Evolutionary conservation across 2,797 vertebrate species (phyloP), one percentile per base, ranked within the genome.

Genomic region (Neosilurus mollespiculum): DNA sequence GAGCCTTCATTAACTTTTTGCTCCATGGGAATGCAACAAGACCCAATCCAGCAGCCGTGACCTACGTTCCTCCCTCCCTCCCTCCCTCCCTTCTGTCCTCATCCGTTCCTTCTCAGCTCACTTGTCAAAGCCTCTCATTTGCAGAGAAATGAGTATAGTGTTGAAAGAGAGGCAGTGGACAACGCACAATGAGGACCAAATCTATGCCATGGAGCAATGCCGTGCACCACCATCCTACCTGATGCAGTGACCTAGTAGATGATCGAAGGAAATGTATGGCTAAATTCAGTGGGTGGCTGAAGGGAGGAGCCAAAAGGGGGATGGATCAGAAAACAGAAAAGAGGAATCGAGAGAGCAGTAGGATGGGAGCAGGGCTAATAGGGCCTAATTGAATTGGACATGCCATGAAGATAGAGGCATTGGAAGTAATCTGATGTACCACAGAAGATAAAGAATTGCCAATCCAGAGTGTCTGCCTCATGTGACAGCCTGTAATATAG

Each of bases 371-470:
- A 93, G 91, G 90, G 94, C 93, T 95, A 95, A 95, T 94, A 94
- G 91, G 89, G 90, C 91, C 91, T 95, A 95, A 95, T 94, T 95
- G 93, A 95, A 93, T 92, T 94, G 93, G 93, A 94, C 93, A 92
- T 94, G 93, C 92, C 91, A 93, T 92, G 93, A 93, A 95, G 94
- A 94, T 93, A 90, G 93, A 93, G 94, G 92, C 92, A 88, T 91
- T 93, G 93, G 93, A 94, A 93, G 92, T 94, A 95, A 95, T 95
- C 90, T 89, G 92, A 93, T 93, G 94, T 95, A 94, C 94, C 94
- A 94, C 93, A 94, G 93, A 89, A 94, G 93, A 95, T 94, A 94
- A 95, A 90, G 91, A 90, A 62, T 81, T 89, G 90, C 89, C 53
- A 87, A 91, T 88, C 90, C 89, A 93, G 94, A 94, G 94, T 94